Evolutionary conservation across 2,797 vertebrate species (phyloP), one percentile per base, ranked within the genome.

Genomic region (Pelodytes ibericus): DNA sequence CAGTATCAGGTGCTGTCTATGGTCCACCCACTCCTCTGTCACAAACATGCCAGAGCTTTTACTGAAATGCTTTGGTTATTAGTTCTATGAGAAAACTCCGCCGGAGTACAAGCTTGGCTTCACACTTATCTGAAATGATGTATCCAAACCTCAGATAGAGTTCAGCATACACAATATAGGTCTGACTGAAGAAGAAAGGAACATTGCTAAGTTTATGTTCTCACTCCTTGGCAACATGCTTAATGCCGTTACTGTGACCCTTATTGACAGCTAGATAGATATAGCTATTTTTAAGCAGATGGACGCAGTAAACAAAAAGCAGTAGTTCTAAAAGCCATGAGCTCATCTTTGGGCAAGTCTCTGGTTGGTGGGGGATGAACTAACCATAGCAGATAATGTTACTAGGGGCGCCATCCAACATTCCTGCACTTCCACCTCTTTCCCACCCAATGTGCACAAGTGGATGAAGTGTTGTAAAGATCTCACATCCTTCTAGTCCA

Each of bases 111-210:
- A n/a, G n/a, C n/a, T n/a, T n/a, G n/a, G n/a, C n/a, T n/a, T n/a
- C n/a, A n/a, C n/a, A n/a, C n/a, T n/a, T n/a, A n/a, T n/a, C n/a
- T n/a, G n/a, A n/a, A n/a, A n/a, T n/a, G n/a, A n/a, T n/a, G 98
- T 99, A 82, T 89, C 94, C 0, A 97, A 95, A 83, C 91, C 95
- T 13, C 94, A 99, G 87, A 97, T 99, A 97, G 98, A 97, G 88
- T 98, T 99, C 73, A 96, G 90, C 26, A 70, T 98, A 63, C 95
- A 94, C 80, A 96, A 90, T 9, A 99, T 98, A 96, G 98, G 96
- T 79, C 93, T 95, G 20, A 92, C 99, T 0, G 95, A 99, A 88
- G 96, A 97, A 0, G 97, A 99, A 84, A 96, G 95, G 66, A 99
- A 93, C 78, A 93, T 98, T 0, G 96, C 95, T 0, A 91, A 97